Percentiles rank a stretch among this genome's conserved stretches.
Evolutionary conservation across 2,113 vertebrate species (phyloP).

Genomic region (Egretta garzetta): DNA sequence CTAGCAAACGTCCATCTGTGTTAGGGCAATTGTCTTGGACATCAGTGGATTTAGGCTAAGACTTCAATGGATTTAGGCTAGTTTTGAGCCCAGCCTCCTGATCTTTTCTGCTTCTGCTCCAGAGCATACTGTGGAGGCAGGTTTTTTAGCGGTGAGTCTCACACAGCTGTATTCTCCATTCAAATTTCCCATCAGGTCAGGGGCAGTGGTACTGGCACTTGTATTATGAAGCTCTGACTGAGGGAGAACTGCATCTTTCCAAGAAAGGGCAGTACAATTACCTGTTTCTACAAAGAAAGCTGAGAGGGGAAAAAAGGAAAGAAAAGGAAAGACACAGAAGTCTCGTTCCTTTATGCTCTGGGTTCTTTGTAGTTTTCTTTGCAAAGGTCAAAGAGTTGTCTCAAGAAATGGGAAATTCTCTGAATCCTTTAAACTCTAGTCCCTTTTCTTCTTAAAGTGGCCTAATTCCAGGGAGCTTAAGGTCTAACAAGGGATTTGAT

Average conservation of each 20-base stretch:
- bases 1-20: not conserved
- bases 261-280: conserved; percentile 41
- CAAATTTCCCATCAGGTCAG: not conserved
- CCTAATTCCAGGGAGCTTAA: conserved; percentile 55
- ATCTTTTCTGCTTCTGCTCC: not conserved
- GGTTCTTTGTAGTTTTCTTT: conserved; percentile 46
- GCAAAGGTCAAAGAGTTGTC: conserved; percentile 49
- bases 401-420: conserved; percentile 54
- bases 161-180: not conserved
- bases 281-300: conserved; percentile 20
- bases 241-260: not conserved
- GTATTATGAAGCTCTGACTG: not conserved
- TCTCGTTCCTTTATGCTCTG: conserved; percentile 11
- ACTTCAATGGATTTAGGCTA: not conserved
- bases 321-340: not conserved
- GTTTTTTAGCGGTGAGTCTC: not conserved
- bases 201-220: not conserved
- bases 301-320: not conserved
- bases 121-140: not conserved
- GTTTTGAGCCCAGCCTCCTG: not conserved
- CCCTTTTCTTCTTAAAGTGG: conserved; percentile 42
- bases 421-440: conserved; percentile 54
- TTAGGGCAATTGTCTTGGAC: not conserved
- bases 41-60: not conserved
- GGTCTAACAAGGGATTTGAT: conserved; percentile 56